Evolutionary conservation across 2,797 vertebrate genomes (phyloP), one percentile per base, ranked within the genome.

Genomic region (Parambassis ranga): DNA sequence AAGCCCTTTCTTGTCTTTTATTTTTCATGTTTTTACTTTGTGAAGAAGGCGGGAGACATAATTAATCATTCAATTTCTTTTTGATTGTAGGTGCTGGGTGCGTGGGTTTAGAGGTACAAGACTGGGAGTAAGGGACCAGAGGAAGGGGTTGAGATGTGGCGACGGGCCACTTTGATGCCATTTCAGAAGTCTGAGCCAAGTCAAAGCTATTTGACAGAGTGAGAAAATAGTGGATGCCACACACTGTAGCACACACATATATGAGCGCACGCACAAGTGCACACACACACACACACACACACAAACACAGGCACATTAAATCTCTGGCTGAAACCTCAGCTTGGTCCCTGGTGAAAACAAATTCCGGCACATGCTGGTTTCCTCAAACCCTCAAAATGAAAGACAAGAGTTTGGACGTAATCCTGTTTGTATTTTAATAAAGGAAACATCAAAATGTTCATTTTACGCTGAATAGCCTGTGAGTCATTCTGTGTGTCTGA

Each of bases 21-120:
- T 91, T 87, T 88, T 91, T 89, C 46, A 91, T 90, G 87, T 86
- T 89, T 90, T 84, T 62, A 88, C 88, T 89, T 87, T 65, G 83
- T 78, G 83, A 76, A 75, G 71, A 52, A 72, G 84, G 80, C 76
- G 71, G 87, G 65, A 77, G 83, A 84, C 74, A 77, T 79, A 87
- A 92, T 92, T 81, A 91, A 91, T 93, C 87, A 90, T 93, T 91
- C 85, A 90, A 90, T 90, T 89, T 90, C 64, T 81, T 89, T 91
- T 90, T 91, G 88, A 92, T 89, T 89, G 86, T 82, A 86, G 87
- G 81, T 82, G 73, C 68, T 46, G 42, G 67, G 42, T 63, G 87
- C 82, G 79, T 85, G 83, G 86, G 86, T 69, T 84, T 64, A 55
- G 80, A 70, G 80, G 85, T 70, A 71, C 80, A 84, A 82, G 77